Evolutionary conservation across 2,888 invertebrate genomes (phyloP).

Genomic region (Heliconius charithonia): DNA sequence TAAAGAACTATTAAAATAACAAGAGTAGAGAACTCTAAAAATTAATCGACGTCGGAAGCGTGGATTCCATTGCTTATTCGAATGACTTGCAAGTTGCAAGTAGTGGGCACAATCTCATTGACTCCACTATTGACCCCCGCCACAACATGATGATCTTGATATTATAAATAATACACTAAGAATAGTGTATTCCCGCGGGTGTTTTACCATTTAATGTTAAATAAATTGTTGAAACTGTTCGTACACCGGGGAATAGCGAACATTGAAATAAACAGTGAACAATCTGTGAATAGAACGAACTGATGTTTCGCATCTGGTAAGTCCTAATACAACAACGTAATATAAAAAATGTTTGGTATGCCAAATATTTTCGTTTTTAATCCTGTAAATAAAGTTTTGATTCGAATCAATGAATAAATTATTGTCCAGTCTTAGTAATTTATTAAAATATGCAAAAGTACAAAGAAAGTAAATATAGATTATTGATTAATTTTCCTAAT

Average conservation of each 20-base stretch:
- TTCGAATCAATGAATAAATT: not conserved
- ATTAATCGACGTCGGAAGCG: slow-evolving; percentile 77
- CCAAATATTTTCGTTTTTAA: not conserved
- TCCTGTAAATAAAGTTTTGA: not conserved
- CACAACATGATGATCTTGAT: slow-evolving; percentile 70
- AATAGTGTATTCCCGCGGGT: slow-evolving; percentile 63
- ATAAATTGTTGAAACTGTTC: slow-evolving; percentile 68
- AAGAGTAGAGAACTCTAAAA: slow-evolving; percentile 41
- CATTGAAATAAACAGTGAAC: slow-evolving; percentile 20
- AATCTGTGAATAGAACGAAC: slow-evolving; percentile 26
- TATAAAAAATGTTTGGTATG: not conserved
- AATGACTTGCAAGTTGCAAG: slow-evolving; percentile 81
- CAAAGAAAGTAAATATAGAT: not conserved
- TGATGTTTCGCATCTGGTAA: slow-evolving; percentile 33
- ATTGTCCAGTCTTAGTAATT: not conserved
- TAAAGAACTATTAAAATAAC: slow-evolving; percentile 28
- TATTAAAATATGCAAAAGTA: not conserved
- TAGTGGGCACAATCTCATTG: slow-evolving; percentile 78
- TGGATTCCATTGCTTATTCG: slow-evolving; percentile 74
- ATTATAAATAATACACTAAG: slow-evolving; percentile 76
- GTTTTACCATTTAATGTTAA: slow-evolving; percentile 62
- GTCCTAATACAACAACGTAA: not conserved
- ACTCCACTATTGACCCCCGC: slow-evolving; percentile 79
- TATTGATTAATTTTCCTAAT: not conserved
- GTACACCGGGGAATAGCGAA: slow-evolving; percentile 61